phyloP scores from a whole-genome alignment of 2,797 vertebrate genomes.

The Tadarida brasiliensis region DNA sequence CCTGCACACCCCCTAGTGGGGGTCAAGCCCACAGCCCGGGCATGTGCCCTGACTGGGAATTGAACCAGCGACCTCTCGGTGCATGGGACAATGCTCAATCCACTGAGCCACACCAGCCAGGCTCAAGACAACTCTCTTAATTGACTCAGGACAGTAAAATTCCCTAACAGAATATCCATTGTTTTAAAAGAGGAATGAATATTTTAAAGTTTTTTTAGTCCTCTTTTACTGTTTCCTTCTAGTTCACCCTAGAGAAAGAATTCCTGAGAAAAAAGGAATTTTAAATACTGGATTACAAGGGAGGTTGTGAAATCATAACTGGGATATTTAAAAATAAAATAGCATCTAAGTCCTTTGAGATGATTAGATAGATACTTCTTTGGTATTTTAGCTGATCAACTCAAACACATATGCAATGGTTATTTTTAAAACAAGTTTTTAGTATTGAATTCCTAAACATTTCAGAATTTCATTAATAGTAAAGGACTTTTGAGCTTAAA shows the following conservation, averaged over 20 bases:
- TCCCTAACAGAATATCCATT: neutral
- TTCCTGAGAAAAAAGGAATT: conserved; percentile 35
- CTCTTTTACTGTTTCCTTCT: conserved; percentile 19
- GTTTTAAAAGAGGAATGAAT: neutral
- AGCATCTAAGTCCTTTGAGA: neutral
- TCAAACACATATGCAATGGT: conserved; percentile 4
- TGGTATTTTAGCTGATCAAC: neutral
- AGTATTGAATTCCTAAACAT: conserved; percentile 4
- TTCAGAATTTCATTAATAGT: neutral
- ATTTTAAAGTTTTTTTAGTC: conserved; percentile 11
- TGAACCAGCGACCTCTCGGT: too few relatives aligned
- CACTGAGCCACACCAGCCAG: too few relatives aligned
- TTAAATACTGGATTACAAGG: conserved; percentile 7
- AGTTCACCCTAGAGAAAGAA: neutral
- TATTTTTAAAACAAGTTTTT: neutral
- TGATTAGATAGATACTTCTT: neutral
- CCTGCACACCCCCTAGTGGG: too few relatives aligned
- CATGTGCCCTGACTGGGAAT: too few relatives aligned
- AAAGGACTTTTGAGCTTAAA: neutral
- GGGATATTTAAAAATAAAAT: conserved; percentile 33
- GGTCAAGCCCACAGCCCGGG: too few relatives aligned
- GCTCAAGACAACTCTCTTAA: neutral
- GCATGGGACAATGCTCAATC: too few relatives aligned
- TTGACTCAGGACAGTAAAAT: conserved; percentile 3
- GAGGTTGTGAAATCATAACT: conserved; percentile 1